Evolutionary conservation across 2,797 vertebrate genomes (phyloP).

Genomic region (Lacerta agilis): DNA sequence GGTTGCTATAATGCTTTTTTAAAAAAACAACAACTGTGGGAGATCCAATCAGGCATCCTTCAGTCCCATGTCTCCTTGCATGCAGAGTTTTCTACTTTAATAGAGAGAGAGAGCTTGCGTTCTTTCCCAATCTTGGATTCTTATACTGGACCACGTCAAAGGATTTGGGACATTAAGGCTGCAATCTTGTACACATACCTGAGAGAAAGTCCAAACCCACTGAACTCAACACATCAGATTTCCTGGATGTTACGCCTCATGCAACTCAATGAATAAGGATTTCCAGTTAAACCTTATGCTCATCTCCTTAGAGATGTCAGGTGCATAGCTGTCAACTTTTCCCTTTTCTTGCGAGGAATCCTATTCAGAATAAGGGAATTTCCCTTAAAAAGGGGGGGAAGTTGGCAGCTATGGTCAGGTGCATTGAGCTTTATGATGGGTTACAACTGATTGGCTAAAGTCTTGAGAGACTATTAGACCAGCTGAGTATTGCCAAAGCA

Average conservation of each 20-base stretch:
- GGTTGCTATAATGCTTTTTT: neutral
- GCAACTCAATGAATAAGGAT: too few species aligned
- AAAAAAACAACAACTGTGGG: neutral
- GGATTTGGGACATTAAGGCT: neutral
- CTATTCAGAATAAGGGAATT: too few species aligned
- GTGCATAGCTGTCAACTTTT: too few species aligned
- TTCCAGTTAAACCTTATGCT: too few species aligned
- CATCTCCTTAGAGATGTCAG: too few species aligned
- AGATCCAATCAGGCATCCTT: neutral
- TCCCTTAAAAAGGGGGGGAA: too few species aligned
- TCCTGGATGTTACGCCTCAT: too few species aligned
- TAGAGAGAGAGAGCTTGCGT: neutral
- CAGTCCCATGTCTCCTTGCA: neutral
- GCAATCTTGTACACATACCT: neutral
- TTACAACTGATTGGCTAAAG: neutral
- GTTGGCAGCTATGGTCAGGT: too few species aligned
- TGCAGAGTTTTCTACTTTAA: neutral
- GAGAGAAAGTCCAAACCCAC: neutral
- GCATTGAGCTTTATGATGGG: neutral
- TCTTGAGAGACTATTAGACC: conserved; percentile 22
- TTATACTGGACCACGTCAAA: neutral
- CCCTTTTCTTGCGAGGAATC: too few species aligned
- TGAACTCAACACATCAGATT: neutral
- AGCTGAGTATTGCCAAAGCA: conserved; percentile 25
- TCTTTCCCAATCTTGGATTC: neutral